Percentiles rank a stretch among this genome's conserved stretches.
phyloP scores from a whole-genome alignment of 2,113 vertebrate species.

The Oreochromis aureus region DNA sequence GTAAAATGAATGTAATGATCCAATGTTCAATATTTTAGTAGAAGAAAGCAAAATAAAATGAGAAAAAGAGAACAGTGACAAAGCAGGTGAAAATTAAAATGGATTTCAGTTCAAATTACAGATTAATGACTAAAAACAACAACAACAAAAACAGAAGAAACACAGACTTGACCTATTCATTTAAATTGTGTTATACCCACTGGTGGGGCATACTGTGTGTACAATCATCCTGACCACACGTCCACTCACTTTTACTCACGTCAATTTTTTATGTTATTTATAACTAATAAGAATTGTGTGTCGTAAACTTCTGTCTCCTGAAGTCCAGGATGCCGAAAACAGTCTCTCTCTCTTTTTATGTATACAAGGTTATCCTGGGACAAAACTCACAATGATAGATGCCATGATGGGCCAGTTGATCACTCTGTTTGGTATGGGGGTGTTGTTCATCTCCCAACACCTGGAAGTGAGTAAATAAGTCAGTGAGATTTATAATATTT shows the following conservation, averaged over 20 bases:
- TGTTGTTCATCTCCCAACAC: conserved; percentile 90
- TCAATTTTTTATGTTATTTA: neutral
- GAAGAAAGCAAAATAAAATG: neutral
- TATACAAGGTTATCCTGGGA: neutral
- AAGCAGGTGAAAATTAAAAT: neutral
- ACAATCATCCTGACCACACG: neutral
- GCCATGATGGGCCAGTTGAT: conserved; percentile 90
- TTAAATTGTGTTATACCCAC: neutral
- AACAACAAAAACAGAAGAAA: fast-evolving
- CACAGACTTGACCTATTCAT: neutral
- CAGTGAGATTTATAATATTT: neutral
- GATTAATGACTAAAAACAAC: neutral
- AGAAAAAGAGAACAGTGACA: neutral
- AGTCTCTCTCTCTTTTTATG: neutral
- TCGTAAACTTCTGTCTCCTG: neutral
- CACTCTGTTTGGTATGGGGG: conserved; percentile 80
- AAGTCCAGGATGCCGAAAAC: fast-evolving
- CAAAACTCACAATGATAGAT: conserved; percentile 84
- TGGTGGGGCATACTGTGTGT: neutral
- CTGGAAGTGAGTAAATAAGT: conserved; percentile 50
- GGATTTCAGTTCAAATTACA: neutral
- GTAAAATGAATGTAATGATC: fast-evolving
- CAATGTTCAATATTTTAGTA: neutral
- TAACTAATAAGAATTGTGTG: neutral
- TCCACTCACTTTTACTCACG: neutral